These are phyloP conservation scores for Natrix natrix DNA, from an alignment of 2,797 vertebrate genomes.

Conservation along the genomic window DNA sequence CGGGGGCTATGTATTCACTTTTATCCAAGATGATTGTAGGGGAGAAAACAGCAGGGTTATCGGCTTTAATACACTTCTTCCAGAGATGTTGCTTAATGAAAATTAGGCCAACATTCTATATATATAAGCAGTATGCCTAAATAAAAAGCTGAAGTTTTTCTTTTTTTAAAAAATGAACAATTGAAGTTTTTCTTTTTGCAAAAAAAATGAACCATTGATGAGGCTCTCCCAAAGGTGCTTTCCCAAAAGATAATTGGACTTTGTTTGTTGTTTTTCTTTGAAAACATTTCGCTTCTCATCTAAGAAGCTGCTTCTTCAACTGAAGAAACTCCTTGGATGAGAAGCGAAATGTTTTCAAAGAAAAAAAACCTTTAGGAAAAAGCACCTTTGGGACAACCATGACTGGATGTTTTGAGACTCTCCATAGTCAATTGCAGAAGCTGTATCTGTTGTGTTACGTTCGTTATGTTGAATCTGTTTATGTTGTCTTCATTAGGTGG, in stretches of 20 bases:
- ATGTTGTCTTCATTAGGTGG: constrained; percentile 75
- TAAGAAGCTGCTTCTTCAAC: neutral
- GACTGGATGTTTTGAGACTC: neutral
- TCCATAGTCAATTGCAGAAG: neutral
- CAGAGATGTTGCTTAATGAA: neutral
- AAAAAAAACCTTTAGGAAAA: neutral
- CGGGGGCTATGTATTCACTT: neutral
- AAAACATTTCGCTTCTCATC: neutral
- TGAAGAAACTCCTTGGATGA: neutral
- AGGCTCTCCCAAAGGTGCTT: neutral
- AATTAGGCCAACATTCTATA: neutral
- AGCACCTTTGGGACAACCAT: neutral
- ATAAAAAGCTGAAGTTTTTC: neutral
- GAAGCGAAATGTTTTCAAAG: neutral
- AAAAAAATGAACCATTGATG: neutral
- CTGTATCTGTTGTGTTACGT: neutral
- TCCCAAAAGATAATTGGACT: neutral
- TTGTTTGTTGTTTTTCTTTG: neutral
- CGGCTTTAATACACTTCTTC: neutral
- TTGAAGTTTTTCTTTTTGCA: neutral
- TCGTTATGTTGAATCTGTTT: neutral
- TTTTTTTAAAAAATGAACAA: neutral
- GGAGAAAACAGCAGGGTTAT: neutral
- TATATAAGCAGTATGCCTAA: neutral
- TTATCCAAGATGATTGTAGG: neutral